Evolutionary conservation across 2,888 invertebrate genomes (phyloP).

Genomic region (Pandemis heparana): DNA sequence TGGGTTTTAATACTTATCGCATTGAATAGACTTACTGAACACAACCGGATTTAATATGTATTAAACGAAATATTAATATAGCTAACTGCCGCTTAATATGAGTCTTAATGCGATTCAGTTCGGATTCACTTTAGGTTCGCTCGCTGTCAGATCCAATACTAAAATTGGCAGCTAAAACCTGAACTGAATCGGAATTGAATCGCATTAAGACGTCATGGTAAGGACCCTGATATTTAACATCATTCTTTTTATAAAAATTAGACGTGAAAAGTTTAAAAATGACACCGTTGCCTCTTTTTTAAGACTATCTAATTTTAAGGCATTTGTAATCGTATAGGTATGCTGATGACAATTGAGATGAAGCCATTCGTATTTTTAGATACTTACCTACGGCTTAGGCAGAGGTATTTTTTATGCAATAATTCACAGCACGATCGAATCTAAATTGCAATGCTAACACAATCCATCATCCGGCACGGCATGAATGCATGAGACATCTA

Average conservation of each 20-base stretch:
- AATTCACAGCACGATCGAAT: slow-evolving; percentile 66
- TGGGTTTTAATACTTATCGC: slow-evolving; percentile 65
- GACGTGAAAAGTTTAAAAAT: no score
- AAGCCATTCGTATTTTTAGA: slow-evolving; percentile 57
- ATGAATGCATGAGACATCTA: slow-evolving; percentile 9
- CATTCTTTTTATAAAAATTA: no score
- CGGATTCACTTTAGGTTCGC: no score
- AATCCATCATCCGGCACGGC: background rate
- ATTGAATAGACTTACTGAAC: slow-evolving; percentile 46
- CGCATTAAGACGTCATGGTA: no score
- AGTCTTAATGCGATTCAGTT: no score
- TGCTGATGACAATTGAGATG: slow-evolving; percentile 60
- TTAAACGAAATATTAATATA: no score
- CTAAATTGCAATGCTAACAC: slow-evolving; percentile 57
- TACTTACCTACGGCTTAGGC: slow-evolving; percentile 58
- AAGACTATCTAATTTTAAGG: background rate
- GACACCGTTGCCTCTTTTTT: background rate
- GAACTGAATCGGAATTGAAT: no score
- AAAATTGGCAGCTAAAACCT: no score
- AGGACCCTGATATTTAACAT: no score
- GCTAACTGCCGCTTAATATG: no score
- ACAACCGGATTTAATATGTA: slow-evolving; percentile 17
- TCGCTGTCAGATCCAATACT: no score
- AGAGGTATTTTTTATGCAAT: slow-evolving; percentile 57
- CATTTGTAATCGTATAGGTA: background rate